Base-by-base conservation (phyloP, 2,113 vertebrate genomes). In the Corythornis cristatus region DNA sequence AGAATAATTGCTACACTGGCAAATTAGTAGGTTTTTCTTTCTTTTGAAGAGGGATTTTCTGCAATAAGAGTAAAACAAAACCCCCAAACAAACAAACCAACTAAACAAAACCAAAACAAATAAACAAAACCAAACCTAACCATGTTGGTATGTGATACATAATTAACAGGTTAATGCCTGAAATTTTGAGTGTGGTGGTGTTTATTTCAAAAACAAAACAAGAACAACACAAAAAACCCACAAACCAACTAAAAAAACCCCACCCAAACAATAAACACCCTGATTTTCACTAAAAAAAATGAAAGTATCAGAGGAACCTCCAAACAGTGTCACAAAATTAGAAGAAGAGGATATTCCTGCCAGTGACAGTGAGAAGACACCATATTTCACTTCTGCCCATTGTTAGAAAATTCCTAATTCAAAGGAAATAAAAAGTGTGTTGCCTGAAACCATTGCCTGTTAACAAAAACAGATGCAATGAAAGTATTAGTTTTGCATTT, bases 331-430 rank as follows among this genome's bases (percentile, higher is more conserved):
- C 42, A 53, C 53, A 72, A 42, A 76, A 90, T 53, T 45, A 65
- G 57, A 78, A 68, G 48, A 28, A 19, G 73, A 21, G 57, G 26
- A 45, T 48, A 21, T 13, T 93, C 89, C 35, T 85, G 25, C n/a
- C 0, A 0, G 15, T 73, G 45, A 31, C 65, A 66, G 46, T 35
- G 45, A 40, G 16, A 50, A 25, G 45, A 4, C 15, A 16, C 8
- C 4, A 3, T 75, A 13, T 78, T 78, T 90, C 61, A 66, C 33
- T 23, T 73, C 84, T 84, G 68, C 65, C 62, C 21, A 5, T 73
- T 62, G 60, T 89, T 89, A 83, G 20, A 45, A 85, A 82, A 65
- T 48, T 78, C 26, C 45, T 53, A 78, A 72, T 87, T 87, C 62
- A 66, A 64, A 85, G 18, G 58, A 62, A 87, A 76, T 82, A 15